A percentile compares a stretch with the other conserved stretches of the same genome.
phyloP scores from a whole-genome alignment of 2,797 vertebrate species.

The Tokudaia tokunoshimensis region DNA sequence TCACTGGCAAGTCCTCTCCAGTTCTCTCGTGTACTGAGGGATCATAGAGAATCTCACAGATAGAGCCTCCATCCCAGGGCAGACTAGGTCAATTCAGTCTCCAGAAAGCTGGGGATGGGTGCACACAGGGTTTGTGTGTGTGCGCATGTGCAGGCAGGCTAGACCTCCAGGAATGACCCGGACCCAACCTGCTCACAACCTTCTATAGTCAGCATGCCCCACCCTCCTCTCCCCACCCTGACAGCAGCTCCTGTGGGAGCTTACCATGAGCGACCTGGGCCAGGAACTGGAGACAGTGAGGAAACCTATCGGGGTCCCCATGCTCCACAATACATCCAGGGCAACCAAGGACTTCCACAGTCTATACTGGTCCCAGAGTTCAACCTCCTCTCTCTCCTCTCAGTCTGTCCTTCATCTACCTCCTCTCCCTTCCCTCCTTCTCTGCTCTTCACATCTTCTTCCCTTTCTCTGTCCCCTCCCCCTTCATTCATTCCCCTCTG shows the following conservation, averaged over 20 bases:
- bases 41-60: neutral
- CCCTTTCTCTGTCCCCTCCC: fast-evolving
- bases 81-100: neutral
- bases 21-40: neutral
- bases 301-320: neutral
- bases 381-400: neutral
- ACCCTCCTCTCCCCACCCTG: neutral
- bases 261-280: neutral
- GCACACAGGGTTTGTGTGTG: neutral
- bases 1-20: neutral
- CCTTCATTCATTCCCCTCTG: fast-evolving
- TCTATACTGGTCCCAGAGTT: neutral
- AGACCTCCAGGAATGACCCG: neutral
- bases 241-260: neutral
- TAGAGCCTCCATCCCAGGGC: neutral
- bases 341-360: neutral
- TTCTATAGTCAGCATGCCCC: neutral
- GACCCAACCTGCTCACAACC: neutral
- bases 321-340: neutral
- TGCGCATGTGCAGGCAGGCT: neutral
- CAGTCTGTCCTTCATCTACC: neutral
- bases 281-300: neutral
- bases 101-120: neutral
- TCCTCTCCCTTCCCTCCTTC: fast-evolving
- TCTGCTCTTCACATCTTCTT: neutral